Evolutionary conservation across 2,888 invertebrate species (phyloP).

Genomic region (Dioctria linearis): DNA sequence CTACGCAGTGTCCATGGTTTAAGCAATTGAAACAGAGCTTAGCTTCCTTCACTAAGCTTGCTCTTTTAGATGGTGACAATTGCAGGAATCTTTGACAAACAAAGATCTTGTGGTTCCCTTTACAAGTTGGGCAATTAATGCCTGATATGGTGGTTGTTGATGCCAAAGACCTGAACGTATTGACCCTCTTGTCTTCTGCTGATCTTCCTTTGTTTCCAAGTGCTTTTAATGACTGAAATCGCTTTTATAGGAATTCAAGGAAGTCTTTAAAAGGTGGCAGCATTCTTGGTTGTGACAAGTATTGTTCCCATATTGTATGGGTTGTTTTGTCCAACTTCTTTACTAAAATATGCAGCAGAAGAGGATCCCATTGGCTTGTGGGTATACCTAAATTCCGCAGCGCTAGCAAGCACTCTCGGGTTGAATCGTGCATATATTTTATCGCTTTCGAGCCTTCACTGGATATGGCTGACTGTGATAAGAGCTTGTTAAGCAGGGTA

Average conservation of each 20-base stretch:
- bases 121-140: background rate
- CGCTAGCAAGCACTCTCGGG: too few relatives aligned
- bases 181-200: background rate
- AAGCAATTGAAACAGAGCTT: background rate
- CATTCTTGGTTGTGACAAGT: background rate
- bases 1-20: background rate
- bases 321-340: background rate
- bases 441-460: background rate
- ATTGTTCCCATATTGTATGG: conserved; percentile 2
- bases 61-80: too few relatives aligned
- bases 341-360: background rate
- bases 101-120: too few relatives aligned
- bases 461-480: background rate
- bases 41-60: too few relatives aligned
- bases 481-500: background rate
- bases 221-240: background rate
- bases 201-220: background rate
- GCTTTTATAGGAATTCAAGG: conserved; percentile 2
- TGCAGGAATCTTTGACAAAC: too few relatives aligned
- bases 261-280: background rate
- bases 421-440: background rate
- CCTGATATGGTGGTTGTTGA: background rate
- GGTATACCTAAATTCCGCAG: background rate
- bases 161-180: background rate
- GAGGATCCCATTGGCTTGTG: too few relatives aligned